Conservation (phyloP, 64 coral and sea anemone genomes). For the Cladopsammia gracilis region DNA sequence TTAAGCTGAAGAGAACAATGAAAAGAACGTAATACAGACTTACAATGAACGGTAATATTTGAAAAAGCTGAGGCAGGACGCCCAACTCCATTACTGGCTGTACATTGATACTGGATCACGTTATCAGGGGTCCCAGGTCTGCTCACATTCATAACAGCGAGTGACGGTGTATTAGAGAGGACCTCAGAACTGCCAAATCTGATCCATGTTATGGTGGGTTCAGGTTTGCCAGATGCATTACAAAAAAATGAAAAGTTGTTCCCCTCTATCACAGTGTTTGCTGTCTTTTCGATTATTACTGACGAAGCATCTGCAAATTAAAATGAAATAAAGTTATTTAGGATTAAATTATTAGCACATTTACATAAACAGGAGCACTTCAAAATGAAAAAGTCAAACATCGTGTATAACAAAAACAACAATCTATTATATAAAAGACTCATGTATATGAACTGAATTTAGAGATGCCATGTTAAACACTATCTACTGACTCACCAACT, state of each 20-base stretch:
- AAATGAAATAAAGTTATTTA: too few relatives aligned
- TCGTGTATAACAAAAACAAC: too few relatives aligned
- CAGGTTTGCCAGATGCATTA: conserved; percentile 3
- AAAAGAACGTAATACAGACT: background rate
- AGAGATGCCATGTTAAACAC: background rate
- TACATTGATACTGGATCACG: background rate
- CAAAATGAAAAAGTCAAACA: too few relatives aligned
- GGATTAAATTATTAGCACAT: too few relatives aligned
- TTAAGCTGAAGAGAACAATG: too few relatives aligned
- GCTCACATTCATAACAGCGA: background rate
- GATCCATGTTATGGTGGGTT: background rate
- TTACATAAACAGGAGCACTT: too few relatives aligned
- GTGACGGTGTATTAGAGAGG: background rate
- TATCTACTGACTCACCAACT: background rate
- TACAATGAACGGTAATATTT: background rate
- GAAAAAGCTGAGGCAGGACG: background rate
- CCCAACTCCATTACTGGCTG: background rate
- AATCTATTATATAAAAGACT: too few relatives aligned
- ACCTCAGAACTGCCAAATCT: background rate
- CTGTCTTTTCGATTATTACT: too few relatives aligned
- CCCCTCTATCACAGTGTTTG: too few relatives aligned
- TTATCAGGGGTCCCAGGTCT: background rate
- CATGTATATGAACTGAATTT: too few relatives aligned
- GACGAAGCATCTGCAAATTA: too few relatives aligned
- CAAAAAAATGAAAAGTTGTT: background rate